phyloP scores from a whole-genome alignment of 1,140 invertebrate genomes.

The Drosophila teissieri region DNA sequence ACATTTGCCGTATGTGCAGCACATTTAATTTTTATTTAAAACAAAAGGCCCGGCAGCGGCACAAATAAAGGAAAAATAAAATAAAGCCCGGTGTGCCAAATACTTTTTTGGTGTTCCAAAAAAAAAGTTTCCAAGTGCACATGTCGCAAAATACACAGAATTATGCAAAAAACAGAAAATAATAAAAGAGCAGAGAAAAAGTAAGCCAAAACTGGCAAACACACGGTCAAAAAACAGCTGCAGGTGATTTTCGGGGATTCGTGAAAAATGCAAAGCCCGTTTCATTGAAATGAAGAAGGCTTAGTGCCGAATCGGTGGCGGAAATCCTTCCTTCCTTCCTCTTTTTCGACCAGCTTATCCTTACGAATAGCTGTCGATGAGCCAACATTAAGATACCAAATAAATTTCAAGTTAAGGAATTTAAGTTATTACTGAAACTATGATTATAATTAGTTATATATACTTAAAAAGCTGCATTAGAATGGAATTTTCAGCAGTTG shows the following conservation, averaged over 20 bases:
- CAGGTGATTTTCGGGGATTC: conserved; percentile 67
- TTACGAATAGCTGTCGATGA: conserved; percentile 23
- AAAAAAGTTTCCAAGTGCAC: conserved; percentile 41
- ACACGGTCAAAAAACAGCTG: conserved; percentile 62
- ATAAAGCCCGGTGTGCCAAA: conserved; percentile 26
- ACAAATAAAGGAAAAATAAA: conserved; percentile 33
- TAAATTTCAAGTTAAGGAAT: too few relatives aligned
- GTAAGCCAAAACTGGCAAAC: conserved; percentile 41
- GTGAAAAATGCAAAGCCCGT: conserved; percentile 59
- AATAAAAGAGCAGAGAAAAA: conserved; percentile 27
- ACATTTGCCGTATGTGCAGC: conserved; percentile 38
- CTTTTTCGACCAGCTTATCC: conserved; percentile 8
- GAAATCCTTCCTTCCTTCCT: not conserved
- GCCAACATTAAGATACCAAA: conserved; percentile 13
- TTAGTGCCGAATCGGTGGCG: conserved; percentile 22
- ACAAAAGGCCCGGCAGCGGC: conserved; percentile 24
- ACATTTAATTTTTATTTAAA: conserved; percentile 67
- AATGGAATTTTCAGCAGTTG: too few relatives aligned
- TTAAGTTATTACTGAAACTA: too few relatives aligned
- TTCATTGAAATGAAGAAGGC: conserved; percentile 48
- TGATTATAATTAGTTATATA: too few relatives aligned
- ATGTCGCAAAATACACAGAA: conserved; percentile 58
- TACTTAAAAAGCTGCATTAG: too few relatives aligned
- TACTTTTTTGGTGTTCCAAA: conserved; percentile 35
- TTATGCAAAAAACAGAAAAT: conserved; percentile 39